Conservation (phyloP, 2,888 invertebrate species). For the Tenthredo mesomela region DNA sequence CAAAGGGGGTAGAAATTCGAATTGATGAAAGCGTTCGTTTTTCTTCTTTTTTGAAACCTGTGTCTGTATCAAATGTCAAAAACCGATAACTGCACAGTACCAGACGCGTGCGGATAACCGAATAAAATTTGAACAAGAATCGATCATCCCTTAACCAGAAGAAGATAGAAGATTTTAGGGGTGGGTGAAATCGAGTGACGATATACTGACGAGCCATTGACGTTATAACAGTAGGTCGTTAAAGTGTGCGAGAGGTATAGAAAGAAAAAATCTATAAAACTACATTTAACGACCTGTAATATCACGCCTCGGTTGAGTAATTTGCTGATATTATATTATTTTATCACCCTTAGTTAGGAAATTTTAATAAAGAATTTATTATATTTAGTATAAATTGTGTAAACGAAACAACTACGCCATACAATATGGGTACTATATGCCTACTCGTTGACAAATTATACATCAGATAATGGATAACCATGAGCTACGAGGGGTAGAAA, state of each 20-base stretch:
- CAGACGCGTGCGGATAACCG: background rate
- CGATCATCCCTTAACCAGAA: background rate
- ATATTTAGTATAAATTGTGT: background rate
- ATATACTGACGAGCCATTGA: slow-evolving; percentile 34
- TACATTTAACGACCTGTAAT: background rate
- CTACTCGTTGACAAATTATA: too few relatives aligned
- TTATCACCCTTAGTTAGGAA: background rate
- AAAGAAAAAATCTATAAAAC: background rate
- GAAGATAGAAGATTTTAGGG: background rate
- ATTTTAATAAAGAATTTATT: background rate
- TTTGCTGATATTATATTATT: background rate
- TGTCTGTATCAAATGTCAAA: background rate
- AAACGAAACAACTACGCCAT: background rate
- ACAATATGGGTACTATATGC: background rate
- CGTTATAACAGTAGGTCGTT: slow-evolving; percentile 14
- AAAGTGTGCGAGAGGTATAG: background rate
- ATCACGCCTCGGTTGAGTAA: background rate
- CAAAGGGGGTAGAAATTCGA: too few relatives aligned
- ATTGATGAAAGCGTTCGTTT: too few relatives aligned
- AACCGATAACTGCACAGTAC: background rate
- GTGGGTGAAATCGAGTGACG: background rate
- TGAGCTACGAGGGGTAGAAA: too few relatives aligned
- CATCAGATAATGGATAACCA: too few relatives aligned
- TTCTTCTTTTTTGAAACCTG: too few relatives aligned
- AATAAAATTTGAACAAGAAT: background rate